Evolutionary conservation across 1,140 invertebrate species (phyloP).

Genomic region (Pseudomyrmex gracilis): DNA sequence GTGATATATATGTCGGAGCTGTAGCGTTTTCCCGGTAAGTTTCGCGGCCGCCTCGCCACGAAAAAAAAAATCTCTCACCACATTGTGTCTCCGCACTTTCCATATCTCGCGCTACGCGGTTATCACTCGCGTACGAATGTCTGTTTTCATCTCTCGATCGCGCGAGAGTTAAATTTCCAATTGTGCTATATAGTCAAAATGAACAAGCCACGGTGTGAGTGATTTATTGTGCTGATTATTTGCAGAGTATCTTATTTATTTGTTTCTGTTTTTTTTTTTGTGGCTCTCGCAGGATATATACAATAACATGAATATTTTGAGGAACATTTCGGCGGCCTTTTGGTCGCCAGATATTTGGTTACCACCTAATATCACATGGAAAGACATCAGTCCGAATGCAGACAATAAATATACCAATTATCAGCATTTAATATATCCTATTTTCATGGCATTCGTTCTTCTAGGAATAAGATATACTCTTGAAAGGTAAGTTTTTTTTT

Average conservation of each 20-base stretch:
- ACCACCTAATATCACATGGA: constrained; percentile 95
- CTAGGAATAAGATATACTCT: constrained; percentile 91
- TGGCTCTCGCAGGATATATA: constrained; percentile 9
- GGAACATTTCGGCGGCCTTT: constrained; percentile 86
- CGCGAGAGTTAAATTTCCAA: too few species aligned
- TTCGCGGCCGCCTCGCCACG: neutral
- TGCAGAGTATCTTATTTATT: too few species aligned
- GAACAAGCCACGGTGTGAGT: too few species aligned
- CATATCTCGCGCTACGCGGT: neutral
- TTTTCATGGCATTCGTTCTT: constrained; percentile 92
- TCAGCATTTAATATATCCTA: constrained; percentile 92
- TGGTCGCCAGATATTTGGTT: constrained; percentile 95
- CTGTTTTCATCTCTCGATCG: too few species aligned
- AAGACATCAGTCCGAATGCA: constrained; percentile 92
- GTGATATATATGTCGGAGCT: neutral
- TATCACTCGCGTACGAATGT: too few species aligned
- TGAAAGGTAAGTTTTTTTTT: constrained; percentile 90
- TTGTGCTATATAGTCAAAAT: neutral
- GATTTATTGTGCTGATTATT: neutral
- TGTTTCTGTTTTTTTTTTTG: too few species aligned
- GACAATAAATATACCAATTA: constrained; percentile 93
- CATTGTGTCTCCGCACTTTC: neutral
- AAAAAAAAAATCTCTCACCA: too few species aligned
- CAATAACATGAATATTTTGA: constrained; percentile 77
- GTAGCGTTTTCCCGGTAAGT: constrained; percentile 27